These are phyloP conservation scores for Drosophila anceps DNA, from an alignment of 2,888 invertebrate species.

Conservation along the genomic window DNA sequence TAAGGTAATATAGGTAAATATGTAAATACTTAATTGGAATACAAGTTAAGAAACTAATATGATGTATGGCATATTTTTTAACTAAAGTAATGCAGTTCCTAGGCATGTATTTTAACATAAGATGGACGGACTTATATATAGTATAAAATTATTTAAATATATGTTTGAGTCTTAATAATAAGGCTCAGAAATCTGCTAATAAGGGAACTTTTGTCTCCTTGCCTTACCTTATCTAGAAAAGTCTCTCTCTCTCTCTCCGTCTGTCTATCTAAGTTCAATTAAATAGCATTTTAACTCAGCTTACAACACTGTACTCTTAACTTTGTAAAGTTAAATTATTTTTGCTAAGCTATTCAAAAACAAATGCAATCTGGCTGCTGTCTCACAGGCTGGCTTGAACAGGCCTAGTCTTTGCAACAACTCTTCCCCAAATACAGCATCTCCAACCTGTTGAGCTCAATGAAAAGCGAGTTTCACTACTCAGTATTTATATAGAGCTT, in stretches of 20 bases:
- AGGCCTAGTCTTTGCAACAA: neutral
- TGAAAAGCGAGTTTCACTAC: neutral
- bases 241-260: too few species aligned
- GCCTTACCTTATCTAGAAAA: too few species aligned
- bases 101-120: too few species aligned
- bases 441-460: neutral
- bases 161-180: too few species aligned
- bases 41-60: neutral
- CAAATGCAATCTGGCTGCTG: neutral
- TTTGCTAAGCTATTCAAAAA: neutral
- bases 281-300: too few species aligned
- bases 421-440: neutral
- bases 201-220: too few species aligned
- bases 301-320: neutral
- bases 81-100: too few species aligned
- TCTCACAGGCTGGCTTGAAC: neutral
- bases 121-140: too few species aligned
- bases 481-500: neutral
- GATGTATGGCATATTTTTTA: too few species aligned
- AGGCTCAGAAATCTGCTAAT: neutral
- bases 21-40: neutral
- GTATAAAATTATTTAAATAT: too few species aligned
- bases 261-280: too few species aligned
- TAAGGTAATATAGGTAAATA: neutral
- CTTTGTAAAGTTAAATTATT: neutral